Conservation (phyloP, 2,113 vertebrate genomes). For the Enhydra lutris region DNA sequence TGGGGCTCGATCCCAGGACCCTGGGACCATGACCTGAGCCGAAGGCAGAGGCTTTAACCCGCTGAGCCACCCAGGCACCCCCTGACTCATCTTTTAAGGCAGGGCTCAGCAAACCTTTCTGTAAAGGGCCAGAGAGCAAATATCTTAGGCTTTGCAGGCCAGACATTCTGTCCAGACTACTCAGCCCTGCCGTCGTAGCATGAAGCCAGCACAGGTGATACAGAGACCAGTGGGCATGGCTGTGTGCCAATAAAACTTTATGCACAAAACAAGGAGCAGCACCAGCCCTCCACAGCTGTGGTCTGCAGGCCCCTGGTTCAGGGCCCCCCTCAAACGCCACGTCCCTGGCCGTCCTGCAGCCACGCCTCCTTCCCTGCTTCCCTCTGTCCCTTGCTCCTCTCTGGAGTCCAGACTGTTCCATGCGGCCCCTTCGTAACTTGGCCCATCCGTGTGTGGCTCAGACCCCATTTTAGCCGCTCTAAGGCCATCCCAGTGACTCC, state of each 20-base stretch:
- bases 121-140: neutral
- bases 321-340: too few species aligned
- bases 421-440: neutral
- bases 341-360: neutral
- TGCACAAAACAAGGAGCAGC: neutral
- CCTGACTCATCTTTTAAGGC: neutral
- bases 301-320: neutral
- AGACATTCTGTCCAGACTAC: neutral
- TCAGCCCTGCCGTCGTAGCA: neutral
- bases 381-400: neutral
- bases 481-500: neutral
- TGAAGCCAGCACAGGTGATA: too few species aligned
- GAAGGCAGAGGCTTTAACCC: too few species aligned
- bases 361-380: fast-evolving
- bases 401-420: neutral
- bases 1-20: too few species aligned
- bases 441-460: neutral
- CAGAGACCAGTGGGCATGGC: fast-evolving
- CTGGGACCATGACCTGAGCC: too few species aligned
- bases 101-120: neutral
- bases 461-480: neutral
- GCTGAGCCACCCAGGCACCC: too few species aligned
- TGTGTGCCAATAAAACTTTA: neutral
- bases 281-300: neutral
- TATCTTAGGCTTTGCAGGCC: neutral